Base-by-base conservation (phyloP, 2,888 invertebrate genomes). In the Drosophila macrospina region DNA sequence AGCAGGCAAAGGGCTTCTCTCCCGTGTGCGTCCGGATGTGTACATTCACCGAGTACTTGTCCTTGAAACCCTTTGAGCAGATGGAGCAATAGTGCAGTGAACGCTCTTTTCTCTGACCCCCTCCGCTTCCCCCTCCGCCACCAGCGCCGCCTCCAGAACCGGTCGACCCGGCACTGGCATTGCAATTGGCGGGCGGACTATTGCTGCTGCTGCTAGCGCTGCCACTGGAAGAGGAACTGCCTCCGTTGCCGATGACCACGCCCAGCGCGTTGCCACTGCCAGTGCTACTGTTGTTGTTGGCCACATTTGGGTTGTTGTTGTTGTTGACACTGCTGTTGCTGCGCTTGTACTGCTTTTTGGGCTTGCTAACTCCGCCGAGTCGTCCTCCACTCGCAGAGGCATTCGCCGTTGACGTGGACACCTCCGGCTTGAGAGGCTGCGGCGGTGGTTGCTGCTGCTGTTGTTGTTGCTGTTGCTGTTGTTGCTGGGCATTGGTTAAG, bases 1-100 rank as follows among this genome's bases (percentile, higher is more conserved):
- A 96, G 92, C 99, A 99, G 34, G 97, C 95, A 92, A 99, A 99
- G 0, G 99, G 99, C 90, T 99, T 99, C 92, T 99, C 99, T 0
- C 98, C 99, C 0, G 99, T 99, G 91, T 99, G 99, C 26, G 99
- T 99, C 83, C 99, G 94, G 81, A 99, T 97, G 92, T 99, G 99
- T 47, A 99, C 99, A 91, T 99, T 99, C 60, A 99, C 98, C 69
- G 98, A 97, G 94, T 99, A 99, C 92, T 98, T 98, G 92, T 98
- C 98, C 92, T 98, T 98, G 93, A 98, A 98, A 4, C 97, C 97
- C 91, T 97, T 97, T 85, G 96, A 97, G 92, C 97, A 98, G 92
- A 99, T 96, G 91, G 97, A 95, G 93, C 99, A 95, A 92, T 98
- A 96, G 92, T 99, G 96, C 76, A 98, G 93, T 66, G 98, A 96